Evolutionary conservation across 1,140 invertebrate species (phyloP), one percentile per base, ranked within the genome.

Genomic region (Papilio aristodemus): DNA sequence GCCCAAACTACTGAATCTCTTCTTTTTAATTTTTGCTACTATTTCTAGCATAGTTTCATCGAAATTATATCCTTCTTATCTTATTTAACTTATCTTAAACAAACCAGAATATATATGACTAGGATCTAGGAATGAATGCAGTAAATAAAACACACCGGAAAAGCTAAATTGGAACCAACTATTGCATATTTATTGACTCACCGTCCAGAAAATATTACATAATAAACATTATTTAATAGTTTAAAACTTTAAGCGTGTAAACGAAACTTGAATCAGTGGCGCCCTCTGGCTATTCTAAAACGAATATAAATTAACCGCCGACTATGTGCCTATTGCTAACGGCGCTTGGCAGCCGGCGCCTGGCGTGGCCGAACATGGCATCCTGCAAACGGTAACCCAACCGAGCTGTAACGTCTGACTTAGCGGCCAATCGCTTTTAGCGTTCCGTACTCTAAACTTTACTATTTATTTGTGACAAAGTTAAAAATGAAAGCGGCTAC

Each of bases 131-230:
- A 54, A 10, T 11, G 11, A 19, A 19, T 25, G 19, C 22, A 71
- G 77, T 75, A 81, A 89, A 91, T 83, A 62, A 83, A 83, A 83
- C 77, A 80, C 82, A 73, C 66, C 32, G 64, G 69, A 70, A 77
- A 83, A 82, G 75, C 82, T 83, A 87, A 80, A 82, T 85, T 88
- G 82, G 85, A 91, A 91, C 83, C 83, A 91, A 89, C 89, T 91
- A 91, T 91, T 91, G 87, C 89, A 78, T 87, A 87, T 91, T 90
- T 91, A 91, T 89, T 91, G 89, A 91, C 87, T 81, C 77, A 76
- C 76, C 84, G 87, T 90, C 87, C 85, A 87, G 83, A 87, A 87
- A 87, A 89, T 83, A 86, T 89, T 91, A 89, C 79, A 88, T 88
- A 85, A 85, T 88, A 83, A 85, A 81, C 78, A 81, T 81, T 86